phyloP scores from a whole-genome alignment of 2,797 vertebrate species.

The Parambassis ranga region DNA sequence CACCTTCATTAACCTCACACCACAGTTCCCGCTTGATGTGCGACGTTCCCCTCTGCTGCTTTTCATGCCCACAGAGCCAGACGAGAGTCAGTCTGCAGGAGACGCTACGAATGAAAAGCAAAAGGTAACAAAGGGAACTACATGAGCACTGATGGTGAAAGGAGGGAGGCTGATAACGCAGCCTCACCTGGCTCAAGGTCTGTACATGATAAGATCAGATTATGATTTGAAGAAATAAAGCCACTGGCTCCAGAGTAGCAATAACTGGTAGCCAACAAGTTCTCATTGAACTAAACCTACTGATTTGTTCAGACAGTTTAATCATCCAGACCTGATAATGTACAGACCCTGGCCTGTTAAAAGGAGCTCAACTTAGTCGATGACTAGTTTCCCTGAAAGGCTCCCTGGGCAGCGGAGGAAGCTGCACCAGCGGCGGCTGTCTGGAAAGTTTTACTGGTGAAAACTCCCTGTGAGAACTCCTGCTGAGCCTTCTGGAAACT shows the following conservation, averaged over 20 bases:
- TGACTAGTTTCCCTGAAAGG: conserved; percentile 81
- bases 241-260: not conserved
- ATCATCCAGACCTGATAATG: conserved; percentile 29
- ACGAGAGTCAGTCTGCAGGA: not conserved
- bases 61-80: not conserved
- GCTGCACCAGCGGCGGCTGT: conserved; percentile 77
- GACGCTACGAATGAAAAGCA: conserved; percentile 7
- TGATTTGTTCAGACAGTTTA: not conserved
- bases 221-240: not conserved
- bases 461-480: conserved; percentile 95
- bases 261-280: not conserved
- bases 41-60: not conserved
- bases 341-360: conserved; percentile 37
- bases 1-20: conserved; percentile 52
- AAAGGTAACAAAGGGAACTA: conserved; percentile 8
- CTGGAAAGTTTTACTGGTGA: conserved; percentile 89
- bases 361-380: not conserved
- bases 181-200: conserved; percentile 49
- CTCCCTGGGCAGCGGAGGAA: conserved; percentile 83
- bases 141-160: conserved; percentile 5
- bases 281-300: not conserved
- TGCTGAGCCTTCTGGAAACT: conserved; percentile 97
- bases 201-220: conserved; percentile 30
- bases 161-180: not conserved
- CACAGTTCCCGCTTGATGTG: conserved; percentile 22